Base-by-base conservation (phyloP, 2,113 vertebrate species). In the Chinchilla lanigera region DNA sequence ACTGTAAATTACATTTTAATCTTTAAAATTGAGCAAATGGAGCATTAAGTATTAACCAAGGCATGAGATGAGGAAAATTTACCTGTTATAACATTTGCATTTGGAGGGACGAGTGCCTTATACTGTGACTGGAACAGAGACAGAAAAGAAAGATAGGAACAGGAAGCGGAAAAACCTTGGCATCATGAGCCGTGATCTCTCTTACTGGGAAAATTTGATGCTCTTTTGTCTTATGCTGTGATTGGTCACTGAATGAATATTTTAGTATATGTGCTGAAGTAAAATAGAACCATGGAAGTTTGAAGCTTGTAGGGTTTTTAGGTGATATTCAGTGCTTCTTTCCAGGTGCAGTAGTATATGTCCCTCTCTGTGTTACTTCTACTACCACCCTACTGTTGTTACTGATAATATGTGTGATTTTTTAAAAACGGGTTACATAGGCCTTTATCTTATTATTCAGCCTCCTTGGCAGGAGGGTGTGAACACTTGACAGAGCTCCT, bases 1-100 rank as follows among this genome's bases (percentile, higher is more conserved):
- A 83, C n/a, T 20, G 52, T 93, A 77, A 90, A 67, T 67, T 93
- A 58, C 73, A 82, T n/a, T 90, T 94, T 95, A 75, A 84, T 69
- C 11, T 97, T 94, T 81, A 85, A 93, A 96, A 78, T 52, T 84
- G 50, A 86, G 17, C 78, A 52, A 52, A 28, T 69, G 6, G 6
- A 47, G 35, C 71, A 63, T 58, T 67, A 54, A 96, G 22, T 85
- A 86, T 65, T 89, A 91, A 56, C 35, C 60, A 61, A 92, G 65
- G 60, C 16, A 65, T 28, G 7, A 56, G 30, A 65, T 61, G 33
- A 65, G 11, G 85, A 81, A 92, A 60, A 67, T 41, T 85, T 90
- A 38, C 0, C 3, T 87, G 35, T 81, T 90, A 44, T 38, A 58
- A n/a, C 54, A 56, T 35, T 94, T 65, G 35, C 92, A 44, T 50